A percentile compares a stretch with the other conserved stretches of the same genome.
These are phyloP conservation scores for Syritta pipiens DNA, from an alignment of 2,888 invertebrate genomes.

Conservation along the genomic window DNA sequence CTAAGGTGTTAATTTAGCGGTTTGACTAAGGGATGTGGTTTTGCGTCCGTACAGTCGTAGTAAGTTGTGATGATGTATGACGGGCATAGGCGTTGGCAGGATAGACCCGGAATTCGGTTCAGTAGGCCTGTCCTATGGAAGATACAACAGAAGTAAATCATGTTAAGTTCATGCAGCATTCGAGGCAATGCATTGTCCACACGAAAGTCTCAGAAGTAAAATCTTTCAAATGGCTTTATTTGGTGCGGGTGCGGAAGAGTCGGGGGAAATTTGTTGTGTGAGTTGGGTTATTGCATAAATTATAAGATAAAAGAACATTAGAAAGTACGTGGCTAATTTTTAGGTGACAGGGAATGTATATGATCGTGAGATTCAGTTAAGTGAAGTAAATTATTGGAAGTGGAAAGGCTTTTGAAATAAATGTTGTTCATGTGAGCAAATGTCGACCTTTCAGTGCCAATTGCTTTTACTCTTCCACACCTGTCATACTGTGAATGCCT, in stretches of 20 bases:
- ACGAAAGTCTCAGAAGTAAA: too few species aligned
- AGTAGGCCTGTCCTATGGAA: slow-evolving; percentile 22
- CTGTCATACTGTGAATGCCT: too few species aligned
- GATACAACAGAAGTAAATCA: slow-evolving; percentile 50
- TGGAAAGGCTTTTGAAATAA: too few species aligned
- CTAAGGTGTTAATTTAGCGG: slow-evolving; percentile 71
- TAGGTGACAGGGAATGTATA: too few species aligned
- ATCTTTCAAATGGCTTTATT: background rate
- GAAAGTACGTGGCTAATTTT: too few species aligned
- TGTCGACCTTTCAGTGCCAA: too few species aligned
- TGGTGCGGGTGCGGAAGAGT: background rate
- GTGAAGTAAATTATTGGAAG: too few species aligned
- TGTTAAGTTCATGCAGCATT: slow-evolving; percentile 21
- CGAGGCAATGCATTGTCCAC: slow-evolving; percentile 14
- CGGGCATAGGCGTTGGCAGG: background rate
- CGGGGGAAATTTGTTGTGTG: background rate
- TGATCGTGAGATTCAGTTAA: too few species aligned
- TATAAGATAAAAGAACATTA: background rate
- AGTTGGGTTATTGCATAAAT: background rate
- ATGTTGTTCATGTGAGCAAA: too few species aligned
- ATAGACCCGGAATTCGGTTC: slow-evolving; percentile 14
- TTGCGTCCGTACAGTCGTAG: slow-evolving; percentile 44
- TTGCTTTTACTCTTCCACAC: too few species aligned
- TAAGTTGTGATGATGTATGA: background rate
- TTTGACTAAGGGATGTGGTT: slow-evolving; percentile 70